Base-by-base conservation (phyloP, 2,888 invertebrate species). In the Schizaphis graminum region DNA sequence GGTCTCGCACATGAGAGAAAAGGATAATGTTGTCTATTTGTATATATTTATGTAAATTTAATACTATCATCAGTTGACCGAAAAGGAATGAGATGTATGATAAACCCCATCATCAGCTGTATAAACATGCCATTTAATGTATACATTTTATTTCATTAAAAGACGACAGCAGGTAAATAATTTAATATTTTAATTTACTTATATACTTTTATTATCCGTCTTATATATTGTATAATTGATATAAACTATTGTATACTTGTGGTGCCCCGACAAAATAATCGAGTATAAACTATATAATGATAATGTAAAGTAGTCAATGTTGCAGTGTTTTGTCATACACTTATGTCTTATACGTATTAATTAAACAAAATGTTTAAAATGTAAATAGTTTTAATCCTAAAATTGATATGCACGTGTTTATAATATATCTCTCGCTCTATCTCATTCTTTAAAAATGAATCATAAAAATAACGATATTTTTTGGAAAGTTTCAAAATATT, bases 1-100 rank as follows among this genome's bases (percentile, higher is more conserved):
- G 35, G 35, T 35, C 8, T 77, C 77, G 8, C 77, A 35, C 21
- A 77, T 21, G 77, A 77, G 77, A 3, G 8, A 77, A 41, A 77
- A 77, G 77, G 35, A 77, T 77, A 77, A 77, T 21, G 77, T 77
- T 77, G 35, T 47, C 44, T 86, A 86, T 86, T 24, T 86, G 47
- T 44, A 13, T 86, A 44, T 44, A 86, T 86, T 47, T 44, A 86
- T 86, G 41, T 77, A 77, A 77, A 77, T 77, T 77, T 77, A 77
- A 35, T 35, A 35, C 77, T 35, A 77, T 77, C 35, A 77, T 35
- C 77, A 77, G 77, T 77, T 77, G 77, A 77, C 77, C 21, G 77
- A 77, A 35, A 77, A 57, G 57, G 26, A 26, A 57, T 10, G 26
- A 57, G 57, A 77, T 77, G 8, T 35, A 35, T 8, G 8, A 35